phyloP scores from a whole-genome alignment of 2,888 invertebrate genomes.

The Smittia aterrima region DNA sequence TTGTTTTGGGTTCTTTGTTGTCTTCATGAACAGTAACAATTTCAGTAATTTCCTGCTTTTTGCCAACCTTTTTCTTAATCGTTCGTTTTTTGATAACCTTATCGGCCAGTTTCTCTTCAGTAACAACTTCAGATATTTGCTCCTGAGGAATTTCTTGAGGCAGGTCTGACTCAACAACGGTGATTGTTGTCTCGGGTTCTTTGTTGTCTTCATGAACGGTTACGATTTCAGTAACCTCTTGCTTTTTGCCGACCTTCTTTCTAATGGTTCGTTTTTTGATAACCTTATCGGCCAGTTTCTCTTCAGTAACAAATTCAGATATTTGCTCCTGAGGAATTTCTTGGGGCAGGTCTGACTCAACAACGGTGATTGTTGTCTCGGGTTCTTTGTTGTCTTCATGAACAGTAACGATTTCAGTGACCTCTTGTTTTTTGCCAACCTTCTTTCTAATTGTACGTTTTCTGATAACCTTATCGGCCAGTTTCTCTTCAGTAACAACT shows the following conservation, averaged over 20 bases:
- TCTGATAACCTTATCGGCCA: background rate
- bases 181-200: slow-evolving; percentile 48
- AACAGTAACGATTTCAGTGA: slow-evolving; percentile 21
- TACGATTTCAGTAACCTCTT: slow-evolving; percentile 48
- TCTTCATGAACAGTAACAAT: no score
- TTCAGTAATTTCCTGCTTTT: background rate
- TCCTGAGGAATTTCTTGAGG: slow-evolving; percentile 36
- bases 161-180: slow-evolving; percentile 46
- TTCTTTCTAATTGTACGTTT: slow-evolving; percentile 29
- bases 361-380: slow-evolving; percentile 43
- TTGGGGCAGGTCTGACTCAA: slow-evolving; percentile 43
- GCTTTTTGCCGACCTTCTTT: slow-evolving; percentile 43
- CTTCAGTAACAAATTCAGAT: slow-evolving; percentile 6
- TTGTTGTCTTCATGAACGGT: slow-evolving; percentile 48
- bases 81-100: slow-evolving; percentile 44
- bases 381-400: slow-evolving; percentile 46
- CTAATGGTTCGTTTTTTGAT: slow-evolving; percentile 41
- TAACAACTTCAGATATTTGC: slow-evolving; percentile 46
- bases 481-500: no score
- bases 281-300: slow-evolving; percentile 45
- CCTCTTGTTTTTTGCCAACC: slow-evolving; percentile 34
- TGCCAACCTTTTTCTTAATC: slow-evolving; percentile 44
- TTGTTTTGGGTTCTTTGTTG: slow-evolving; percentile 40
- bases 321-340: slow-evolving; percentile 41
- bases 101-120: slow-evolving; percentile 46